phyloP scores from a whole-genome alignment of 2,797 vertebrate genomes.

The Micromesistius poutassou region DNA sequence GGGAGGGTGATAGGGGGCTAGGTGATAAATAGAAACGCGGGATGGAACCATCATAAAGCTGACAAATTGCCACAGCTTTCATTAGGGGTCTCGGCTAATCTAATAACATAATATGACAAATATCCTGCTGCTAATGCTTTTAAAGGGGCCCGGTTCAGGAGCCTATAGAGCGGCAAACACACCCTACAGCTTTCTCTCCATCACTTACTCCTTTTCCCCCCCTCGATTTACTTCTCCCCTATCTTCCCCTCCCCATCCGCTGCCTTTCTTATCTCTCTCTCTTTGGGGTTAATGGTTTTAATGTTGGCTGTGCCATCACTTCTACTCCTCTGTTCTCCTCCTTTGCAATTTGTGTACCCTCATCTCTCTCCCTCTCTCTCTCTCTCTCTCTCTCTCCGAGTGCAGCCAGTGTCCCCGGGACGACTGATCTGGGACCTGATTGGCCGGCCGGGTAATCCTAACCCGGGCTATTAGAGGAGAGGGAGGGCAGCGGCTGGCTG shows the following conservation, averaged over 20 bases:
- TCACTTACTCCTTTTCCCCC: slow-evolving; percentile 17
- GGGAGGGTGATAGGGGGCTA: slow-evolving; percentile 46
- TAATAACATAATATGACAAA: slow-evolving; percentile 83
- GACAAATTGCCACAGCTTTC: slow-evolving; percentile 79
- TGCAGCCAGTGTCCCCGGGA: slow-evolving; percentile 32
- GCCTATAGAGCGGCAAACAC: slow-evolving; percentile 4
- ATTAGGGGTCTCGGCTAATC: slow-evolving; percentile 77
- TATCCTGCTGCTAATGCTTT: slow-evolving; percentile 75
- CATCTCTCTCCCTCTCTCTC: slow-evolving; percentile 20
- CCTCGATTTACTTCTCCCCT: not conserved
- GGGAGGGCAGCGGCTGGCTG: slow-evolving; percentile 48
- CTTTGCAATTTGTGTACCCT: not conserved
- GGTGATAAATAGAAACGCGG: slow-evolving; percentile 71
- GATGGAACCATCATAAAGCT: slow-evolving; percentile 74
- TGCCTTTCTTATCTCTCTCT: slow-evolving; percentile 12
- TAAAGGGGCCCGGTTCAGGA: slow-evolving; percentile 58
- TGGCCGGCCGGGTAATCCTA: slow-evolving; percentile 54
- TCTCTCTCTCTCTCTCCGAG: slow-evolving; percentile 33
- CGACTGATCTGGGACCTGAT: slow-evolving; percentile 56
- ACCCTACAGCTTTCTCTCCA: slow-evolving; percentile 43
- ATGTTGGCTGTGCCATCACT: slow-evolving; percentile 11
- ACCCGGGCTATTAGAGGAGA: slow-evolving; percentile 55
- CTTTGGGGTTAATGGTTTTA: slow-evolving; percentile 1
- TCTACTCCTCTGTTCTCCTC: not conserved
- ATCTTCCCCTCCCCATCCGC: not conserved